A percentile compares a stretch with the other conserved stretches of the same genome.
These are phyloP conservation scores for Planiliza haematocheilus DNA, from an alignment of 2,113 vertebrate genomes.

Conservation along the genomic window DNA sequence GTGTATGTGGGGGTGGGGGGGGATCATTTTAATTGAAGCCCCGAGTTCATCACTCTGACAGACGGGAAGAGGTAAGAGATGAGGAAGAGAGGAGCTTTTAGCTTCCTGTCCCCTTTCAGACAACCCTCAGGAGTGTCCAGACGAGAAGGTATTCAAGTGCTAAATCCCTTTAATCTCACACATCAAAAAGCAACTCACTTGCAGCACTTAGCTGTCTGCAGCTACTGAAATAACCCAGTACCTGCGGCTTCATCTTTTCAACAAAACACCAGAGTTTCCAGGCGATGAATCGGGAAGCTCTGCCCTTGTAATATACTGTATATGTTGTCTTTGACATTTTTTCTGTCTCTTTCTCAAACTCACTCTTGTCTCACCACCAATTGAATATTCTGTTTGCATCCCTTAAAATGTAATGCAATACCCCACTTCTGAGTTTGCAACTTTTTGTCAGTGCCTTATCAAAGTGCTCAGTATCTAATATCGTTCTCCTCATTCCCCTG, in stretches of 20 bases:
- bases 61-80: constrained; percentile 22
- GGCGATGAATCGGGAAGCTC: constrained; percentile 16
- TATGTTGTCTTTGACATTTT: too few species aligned
- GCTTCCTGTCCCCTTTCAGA: constrained; percentile 56
- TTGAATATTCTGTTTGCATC: constrained; percentile 36
- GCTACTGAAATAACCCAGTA: constrained; percentile 46
- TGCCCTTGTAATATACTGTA: constrained; percentile 14
- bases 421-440: background rate
- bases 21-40: constrained; percentile 82
- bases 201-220: constrained; percentile 63
- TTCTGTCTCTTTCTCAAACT: constrained; percentile 15
- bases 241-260: constrained; percentile 43
- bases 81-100: constrained; percentile 59
- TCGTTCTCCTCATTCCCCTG: background rate
- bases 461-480: constrained; percentile 25
- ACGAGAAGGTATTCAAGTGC: constrained; percentile 65
- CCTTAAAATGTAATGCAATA: background rate
- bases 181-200: constrained; percentile 76
- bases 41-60: constrained; percentile 82
- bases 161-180: constrained; percentile 81
- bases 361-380: background rate
- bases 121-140: constrained; percentile 66
- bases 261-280: constrained; percentile 14
- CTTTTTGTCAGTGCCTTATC: constrained; percentile 33
- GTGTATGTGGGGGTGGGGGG: constrained; percentile 16